A percentile compares a stretch with the other conserved stretches of the same genome.
These are phyloP conservation scores for Hermetia illucens DNA, from an alignment of 1,140 invertebrate genomes.

Conservation along the genomic window DNA sequence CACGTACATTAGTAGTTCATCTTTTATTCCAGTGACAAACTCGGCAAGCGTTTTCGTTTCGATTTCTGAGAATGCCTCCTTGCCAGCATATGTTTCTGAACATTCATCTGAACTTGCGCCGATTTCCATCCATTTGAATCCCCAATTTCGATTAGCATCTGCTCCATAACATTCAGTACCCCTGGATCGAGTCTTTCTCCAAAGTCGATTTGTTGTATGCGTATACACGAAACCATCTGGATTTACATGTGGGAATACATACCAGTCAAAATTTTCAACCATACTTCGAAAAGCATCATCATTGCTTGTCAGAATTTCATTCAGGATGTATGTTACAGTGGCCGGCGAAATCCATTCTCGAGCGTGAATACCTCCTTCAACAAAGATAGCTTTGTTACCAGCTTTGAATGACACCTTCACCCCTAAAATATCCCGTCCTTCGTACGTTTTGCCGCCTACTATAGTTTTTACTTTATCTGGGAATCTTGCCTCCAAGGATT, in stretches of 20 bases:
- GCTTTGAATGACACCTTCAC: slow-evolving; percentile 38
- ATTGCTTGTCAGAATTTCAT: slow-evolving; percentile 41
- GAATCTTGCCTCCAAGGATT: slow-evolving; percentile 22
- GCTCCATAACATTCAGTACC: slow-evolving; percentile 43
- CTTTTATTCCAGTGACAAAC: slow-evolving; percentile 9
- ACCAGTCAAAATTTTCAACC: slow-evolving; percentile 49
- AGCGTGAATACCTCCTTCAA: slow-evolving; percentile 48
- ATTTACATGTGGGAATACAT: slow-evolving; percentile 52
- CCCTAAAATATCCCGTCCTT: slow-evolving; percentile 45
- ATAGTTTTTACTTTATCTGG: slow-evolving; percentile 34
- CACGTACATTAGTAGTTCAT: slow-evolving; percentile 31
- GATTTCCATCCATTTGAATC: slow-evolving; percentile 45
- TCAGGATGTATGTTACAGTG: slow-evolving; percentile 47
- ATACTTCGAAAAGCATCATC: slow-evolving; percentile 30
- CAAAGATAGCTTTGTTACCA: slow-evolving; percentile 29
- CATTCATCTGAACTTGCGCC: slow-evolving; percentile 53
- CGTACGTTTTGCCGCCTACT: slow-evolving; percentile 38
- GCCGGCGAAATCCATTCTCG: slow-evolving; percentile 67
- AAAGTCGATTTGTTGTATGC: slow-evolving; percentile 46
- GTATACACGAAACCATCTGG: slow-evolving; percentile 70
- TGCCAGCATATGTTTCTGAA: slow-evolving; percentile 52
- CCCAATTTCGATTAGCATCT: slow-evolving; percentile 64
- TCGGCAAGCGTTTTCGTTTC: slow-evolving; percentile 40
- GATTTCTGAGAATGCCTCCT: slow-evolving; percentile 53
- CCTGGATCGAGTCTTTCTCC: slow-evolving; percentile 55